Base-by-base conservation (phyloP, 2,113 vertebrate genomes). In the Orientallactaga bullata region DNA sequence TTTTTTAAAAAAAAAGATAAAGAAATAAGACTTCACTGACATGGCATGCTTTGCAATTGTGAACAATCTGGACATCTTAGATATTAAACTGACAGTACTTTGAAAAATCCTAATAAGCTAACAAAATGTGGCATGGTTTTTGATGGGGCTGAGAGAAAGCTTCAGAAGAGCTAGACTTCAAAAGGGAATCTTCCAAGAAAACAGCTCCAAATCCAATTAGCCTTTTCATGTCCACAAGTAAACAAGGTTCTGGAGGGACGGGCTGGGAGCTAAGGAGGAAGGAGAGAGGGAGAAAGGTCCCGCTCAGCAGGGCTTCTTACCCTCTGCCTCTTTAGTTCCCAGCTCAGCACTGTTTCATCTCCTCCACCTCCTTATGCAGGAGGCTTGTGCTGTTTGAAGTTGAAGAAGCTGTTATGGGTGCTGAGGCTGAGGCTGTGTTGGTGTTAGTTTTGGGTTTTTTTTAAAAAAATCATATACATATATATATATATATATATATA, bases 111-210 rank as follows among this genome's bases (percentile, higher is more conserved):
- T 74, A 9, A 30, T 87, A 81, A 78, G 78, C 42, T 9, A 68
- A 72, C 61, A 47, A 47, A 47, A 47, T 47, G 42, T 47, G 42
- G 42, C 8, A 8, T 47, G 42, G 17, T 39, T 79, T 88, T 11
- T 9, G 28, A 65, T 20, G 17, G 18, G 0, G 26, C 18, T 2
- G 18, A 58, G 73, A 73, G 39, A 65, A 83, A 71, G 30, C 58
- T 77, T 84, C 90, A 88, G 55, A 85, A 73, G 35, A 3, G 17
- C 20, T 3, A 4, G 16, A 73, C 86, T 94, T 90, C 91, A 95
- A 95, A 97, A 97, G 79, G 47, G 32, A 63, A 72, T 91, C 39
- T 60, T 93, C 81, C 17, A 0, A 1, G 74, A 21, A 82, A 88
- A 71, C 69, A 73, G 91, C n/a, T 55, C 12, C 47, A 23, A 17